Conservation (phyloP, 2,113 vertebrate genomes). For the Sminthopsis crassicaudata region DNA sequence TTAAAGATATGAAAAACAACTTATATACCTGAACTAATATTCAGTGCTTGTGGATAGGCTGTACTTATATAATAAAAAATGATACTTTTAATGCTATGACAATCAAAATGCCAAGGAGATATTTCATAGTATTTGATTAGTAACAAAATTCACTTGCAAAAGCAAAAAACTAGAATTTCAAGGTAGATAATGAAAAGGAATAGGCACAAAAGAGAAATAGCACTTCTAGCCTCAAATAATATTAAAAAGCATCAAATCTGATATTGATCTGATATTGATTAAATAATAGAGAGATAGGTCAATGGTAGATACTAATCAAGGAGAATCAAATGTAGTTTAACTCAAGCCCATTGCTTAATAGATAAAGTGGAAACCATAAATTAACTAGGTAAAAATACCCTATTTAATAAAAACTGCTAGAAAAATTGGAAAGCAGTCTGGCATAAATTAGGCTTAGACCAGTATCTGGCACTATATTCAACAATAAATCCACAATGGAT, state of each 20-base stretch:
- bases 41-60: not conserved
- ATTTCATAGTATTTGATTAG: not conserved
- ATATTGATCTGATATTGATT: too few relatives aligned
- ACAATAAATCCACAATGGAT: not conserved
- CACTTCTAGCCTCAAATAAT: too few relatives aligned
- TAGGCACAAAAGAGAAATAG: too few relatives aligned
- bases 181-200: not conserved
- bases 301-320: not conserved
- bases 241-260: too few relatives aligned
- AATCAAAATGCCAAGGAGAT: not conserved
- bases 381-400: not conserved
- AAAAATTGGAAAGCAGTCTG: not conserved
- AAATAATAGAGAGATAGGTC: too few relatives aligned
- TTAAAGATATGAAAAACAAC: not conserved
- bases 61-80: not conserved
- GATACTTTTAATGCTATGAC: not conserved
- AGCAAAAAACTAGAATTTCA: not conserved
- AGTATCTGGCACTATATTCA: not conserved
- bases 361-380: too few relatives aligned
- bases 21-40: not conserved
- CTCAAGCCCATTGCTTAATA: not conserved
- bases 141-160: not conserved
- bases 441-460: not conserved
- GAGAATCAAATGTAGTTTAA: not conserved
- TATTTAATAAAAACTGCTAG: not conserved